A percentile compares a stretch with the other conserved stretches of the same genome.
Evolutionary conservation across 2,888 invertebrate genomes (phyloP).

Genomic region (Sinohyriopsis cumingii): DNA sequence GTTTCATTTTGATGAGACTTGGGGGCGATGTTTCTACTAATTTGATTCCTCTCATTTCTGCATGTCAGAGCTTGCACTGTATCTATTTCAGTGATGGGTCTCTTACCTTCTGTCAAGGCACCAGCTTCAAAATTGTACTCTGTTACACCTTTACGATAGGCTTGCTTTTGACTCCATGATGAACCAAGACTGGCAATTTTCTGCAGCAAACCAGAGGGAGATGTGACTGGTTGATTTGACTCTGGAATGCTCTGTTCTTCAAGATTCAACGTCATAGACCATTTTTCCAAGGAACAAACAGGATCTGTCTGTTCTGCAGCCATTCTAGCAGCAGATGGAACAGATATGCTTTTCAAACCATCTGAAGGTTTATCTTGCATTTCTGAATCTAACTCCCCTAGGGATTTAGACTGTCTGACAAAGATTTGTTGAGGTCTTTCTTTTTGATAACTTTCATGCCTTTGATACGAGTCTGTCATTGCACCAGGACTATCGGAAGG

Average conservation of each 20-base stretch:
- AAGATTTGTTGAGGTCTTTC: too few species aligned
- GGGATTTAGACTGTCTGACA: too few species aligned
- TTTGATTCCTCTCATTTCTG: too few species aligned
- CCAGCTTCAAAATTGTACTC: slow-evolving; percentile 44
- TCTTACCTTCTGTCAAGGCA: background rate
- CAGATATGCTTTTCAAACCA: too few species aligned
- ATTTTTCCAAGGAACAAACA: too few species aligned
- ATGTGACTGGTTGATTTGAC: slow-evolving; percentile 24
- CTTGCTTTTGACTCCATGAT: slow-evolving; percentile 17
- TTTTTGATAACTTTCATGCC: too few species aligned
- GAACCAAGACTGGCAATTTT: slow-evolving; percentile 24
- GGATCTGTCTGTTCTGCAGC: too few species aligned
- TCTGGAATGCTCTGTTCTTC: background rate
- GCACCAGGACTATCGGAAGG: slow-evolving; percentile 21
- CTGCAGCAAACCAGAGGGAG: slow-evolving; percentile 27
- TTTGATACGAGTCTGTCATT: slow-evolving; percentile 16
- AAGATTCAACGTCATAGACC: background rate
- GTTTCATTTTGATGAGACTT: too few species aligned
- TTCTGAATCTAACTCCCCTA: too few species aligned
- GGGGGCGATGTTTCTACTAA: too few species aligned
- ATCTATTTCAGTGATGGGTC: background rate
- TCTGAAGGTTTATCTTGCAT: too few species aligned
- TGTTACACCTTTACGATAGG: slow-evolving; percentile 41
- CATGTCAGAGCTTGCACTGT: background rate
- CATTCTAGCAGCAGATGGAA: too few species aligned